Conservation (phyloP, 2,113 vertebrate genomes). For the Ivindomyrus marchei region DNA sequence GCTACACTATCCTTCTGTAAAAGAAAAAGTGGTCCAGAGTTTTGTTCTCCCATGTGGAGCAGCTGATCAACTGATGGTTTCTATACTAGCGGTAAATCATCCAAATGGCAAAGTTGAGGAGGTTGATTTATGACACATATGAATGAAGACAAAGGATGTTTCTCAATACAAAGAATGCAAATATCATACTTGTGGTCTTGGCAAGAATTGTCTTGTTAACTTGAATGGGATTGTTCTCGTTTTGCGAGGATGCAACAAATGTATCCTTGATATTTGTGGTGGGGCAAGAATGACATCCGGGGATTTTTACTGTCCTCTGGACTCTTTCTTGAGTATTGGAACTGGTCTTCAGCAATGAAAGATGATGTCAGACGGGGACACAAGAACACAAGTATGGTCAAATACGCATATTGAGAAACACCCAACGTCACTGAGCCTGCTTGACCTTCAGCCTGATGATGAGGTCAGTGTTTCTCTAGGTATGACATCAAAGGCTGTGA, state of each 20-base stretch:
- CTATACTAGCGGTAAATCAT: neutral
- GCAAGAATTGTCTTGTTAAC: neutral
- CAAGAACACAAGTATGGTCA: neutral
- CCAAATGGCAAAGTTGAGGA: neutral
- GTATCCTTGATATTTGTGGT: neutral
- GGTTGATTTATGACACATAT: neutral
- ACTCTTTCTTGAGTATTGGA: neutral
- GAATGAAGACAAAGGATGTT: neutral
- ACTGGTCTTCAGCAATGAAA: neutral
- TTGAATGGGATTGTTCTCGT: neutral
- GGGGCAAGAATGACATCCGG: neutral
- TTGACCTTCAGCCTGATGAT: neutral
- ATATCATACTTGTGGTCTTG: neutral
- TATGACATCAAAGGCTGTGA: slow-evolving; percentile 85
- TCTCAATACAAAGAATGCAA: neutral
- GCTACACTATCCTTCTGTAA: neutral
- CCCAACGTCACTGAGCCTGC: neutral
- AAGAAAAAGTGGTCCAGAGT: neutral
- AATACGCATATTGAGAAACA: neutral
- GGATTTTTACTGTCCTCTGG: neutral
- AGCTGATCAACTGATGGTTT: neutral
- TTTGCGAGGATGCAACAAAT: neutral
- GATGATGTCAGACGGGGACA: neutral
- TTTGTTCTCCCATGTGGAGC: neutral
- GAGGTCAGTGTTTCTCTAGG: slow-evolving; percentile 42